These are phyloP conservation scores for Argyresthia albistria DNA, from an alignment of 2,888 invertebrate genomes.

Conservation along the genomic window DNA sequence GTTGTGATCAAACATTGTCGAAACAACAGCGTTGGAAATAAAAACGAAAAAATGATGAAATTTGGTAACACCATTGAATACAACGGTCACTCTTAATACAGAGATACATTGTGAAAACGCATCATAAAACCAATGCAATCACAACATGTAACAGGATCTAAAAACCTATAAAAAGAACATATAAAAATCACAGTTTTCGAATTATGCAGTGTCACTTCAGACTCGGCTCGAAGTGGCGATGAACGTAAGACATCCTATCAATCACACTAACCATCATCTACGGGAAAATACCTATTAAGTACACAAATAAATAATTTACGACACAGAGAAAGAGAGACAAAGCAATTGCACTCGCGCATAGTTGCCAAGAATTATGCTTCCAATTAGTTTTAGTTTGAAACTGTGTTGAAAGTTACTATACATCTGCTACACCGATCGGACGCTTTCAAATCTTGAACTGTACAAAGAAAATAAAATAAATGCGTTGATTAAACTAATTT, in stretches of 20 bases:
- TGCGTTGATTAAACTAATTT: no score
- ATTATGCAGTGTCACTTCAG: conserved; percentile 70
- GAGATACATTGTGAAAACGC: conserved; percentile 10
- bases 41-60: conserved; percentile 23
- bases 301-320: conserved; percentile 54
- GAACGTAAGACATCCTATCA: conserved; percentile 42
- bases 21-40: conserved; percentile 32
- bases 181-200: conserved; percentile 71
- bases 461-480: no score
- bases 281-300: conserved; percentile 63
- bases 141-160: conserved; percentile 66
- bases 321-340: conserved; percentile 63
- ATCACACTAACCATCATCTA: conserved; percentile 35
- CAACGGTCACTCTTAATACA: conserved; percentile 11
- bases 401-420: conserved; percentile 2
- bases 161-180: conserved; percentile 60
- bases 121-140: conserved; percentile 40
- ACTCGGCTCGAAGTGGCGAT: conserved; percentile 56
- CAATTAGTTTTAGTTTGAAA: conserved; percentile 17
- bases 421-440: not conserved
- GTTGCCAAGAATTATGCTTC: conserved; percentile 42
- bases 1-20: conserved; percentile 45
- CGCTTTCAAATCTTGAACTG: no score
- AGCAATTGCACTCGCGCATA: conserved; percentile 57
- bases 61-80: conserved; percentile 33